These are phyloP conservation scores for Xiphorhynchus elegans DNA, from an alignment of 2,113 vertebrate genomes.

Conservation along the genomic window DNA sequence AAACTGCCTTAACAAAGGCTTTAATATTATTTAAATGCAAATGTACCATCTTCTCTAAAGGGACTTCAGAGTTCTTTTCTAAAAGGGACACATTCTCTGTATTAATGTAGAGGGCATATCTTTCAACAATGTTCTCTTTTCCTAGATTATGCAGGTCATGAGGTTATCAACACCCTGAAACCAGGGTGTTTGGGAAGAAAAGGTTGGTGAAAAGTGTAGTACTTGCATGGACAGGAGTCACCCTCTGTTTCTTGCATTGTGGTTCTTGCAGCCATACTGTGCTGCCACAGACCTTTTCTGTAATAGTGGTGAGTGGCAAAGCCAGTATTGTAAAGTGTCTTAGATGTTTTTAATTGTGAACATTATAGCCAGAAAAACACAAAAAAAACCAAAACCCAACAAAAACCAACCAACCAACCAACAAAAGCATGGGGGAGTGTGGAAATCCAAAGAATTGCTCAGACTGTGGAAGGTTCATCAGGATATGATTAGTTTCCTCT, in stretches of 20 bases:
- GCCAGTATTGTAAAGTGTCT: neutral
- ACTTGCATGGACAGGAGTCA: neutral
- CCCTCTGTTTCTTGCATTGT: neutral
- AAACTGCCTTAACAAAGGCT: neutral
- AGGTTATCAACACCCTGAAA: neutral
- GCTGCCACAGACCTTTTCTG: neutral
- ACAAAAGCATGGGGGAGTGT: no score
- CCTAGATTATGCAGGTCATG: neutral
- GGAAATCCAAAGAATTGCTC: neutral
- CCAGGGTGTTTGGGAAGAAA: neutral
- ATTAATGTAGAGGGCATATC: neutral
- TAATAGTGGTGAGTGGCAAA: neutral
- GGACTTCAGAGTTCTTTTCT: neutral
- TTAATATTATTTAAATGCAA: neutral
- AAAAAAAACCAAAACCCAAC: neutral
- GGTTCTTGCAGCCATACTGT: neutral
- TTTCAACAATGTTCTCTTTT: neutral
- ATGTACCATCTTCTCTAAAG: neutral
- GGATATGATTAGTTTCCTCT: neutral
- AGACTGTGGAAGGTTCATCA: neutral
- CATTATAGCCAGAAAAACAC: neutral
- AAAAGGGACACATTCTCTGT: neutral
- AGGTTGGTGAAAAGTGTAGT: neutral
- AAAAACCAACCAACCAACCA: no score
- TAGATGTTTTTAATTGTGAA: neutral